A percentile compares a stretch with the other conserved stretches of the same genome.
phyloP scores from a whole-genome alignment of 2,888 invertebrate species.

The Exocentrus adspersus region DNA sequence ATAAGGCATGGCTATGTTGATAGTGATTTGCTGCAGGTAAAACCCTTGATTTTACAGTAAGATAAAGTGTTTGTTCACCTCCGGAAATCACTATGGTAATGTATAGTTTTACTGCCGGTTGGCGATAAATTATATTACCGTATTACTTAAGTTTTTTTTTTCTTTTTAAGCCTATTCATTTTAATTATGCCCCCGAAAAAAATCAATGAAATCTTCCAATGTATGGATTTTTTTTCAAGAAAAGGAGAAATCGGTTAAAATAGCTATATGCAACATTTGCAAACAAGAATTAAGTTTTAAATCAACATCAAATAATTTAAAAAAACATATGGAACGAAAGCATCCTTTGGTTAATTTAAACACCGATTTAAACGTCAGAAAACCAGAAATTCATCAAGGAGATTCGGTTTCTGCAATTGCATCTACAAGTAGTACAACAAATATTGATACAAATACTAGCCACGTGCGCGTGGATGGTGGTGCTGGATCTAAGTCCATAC shows the following conservation, averaged over 20 bases:
- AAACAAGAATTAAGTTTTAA: conserved; percentile 36
- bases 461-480: too few species aligned
- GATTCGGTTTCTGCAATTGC: too few species aligned
- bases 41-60: too few species aligned
- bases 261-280: conserved; percentile 31
- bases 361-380: not conserved
- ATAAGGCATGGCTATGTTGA: too few species aligned
- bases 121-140: too few species aligned
- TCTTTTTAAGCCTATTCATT: too few species aligned
- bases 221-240: conserved; percentile 15
- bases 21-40: too few species aligned
- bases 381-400: not conserved
- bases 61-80: too few species aligned
- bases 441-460: not conserved
- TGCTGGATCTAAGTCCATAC: too few species aligned
- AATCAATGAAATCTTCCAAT: conserved; percentile 19
- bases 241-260: conserved; percentile 13
- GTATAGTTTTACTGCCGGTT: too few species aligned
- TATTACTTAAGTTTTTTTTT: too few species aligned
- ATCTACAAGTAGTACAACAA: not conserved
- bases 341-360: not conserved
- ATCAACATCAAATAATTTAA: conserved; percentile 22
- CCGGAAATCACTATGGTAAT: too few species aligned
- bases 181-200: conserved; percentile 25
- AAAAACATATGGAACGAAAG: conserved; percentile 7